Evolutionary conservation across 2,888 invertebrate genomes (phyloP), one percentile per base, ranked within the genome.

Genomic region (Hesperia comma): DNA sequence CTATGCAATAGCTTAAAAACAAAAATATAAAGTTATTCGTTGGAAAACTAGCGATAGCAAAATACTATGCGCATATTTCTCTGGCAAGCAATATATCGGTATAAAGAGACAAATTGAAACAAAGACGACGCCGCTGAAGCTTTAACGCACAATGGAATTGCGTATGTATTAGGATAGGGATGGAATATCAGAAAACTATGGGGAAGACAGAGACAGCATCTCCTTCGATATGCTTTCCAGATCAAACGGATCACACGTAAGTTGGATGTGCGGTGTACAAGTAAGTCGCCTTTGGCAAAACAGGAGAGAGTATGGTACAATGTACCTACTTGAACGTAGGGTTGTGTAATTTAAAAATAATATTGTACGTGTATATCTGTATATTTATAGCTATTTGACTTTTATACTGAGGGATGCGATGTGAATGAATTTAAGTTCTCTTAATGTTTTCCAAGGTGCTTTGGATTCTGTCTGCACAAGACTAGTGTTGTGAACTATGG

Each of bases 101-200:
- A 60, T 66, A 66, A 66, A 66, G 66, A 66, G 66, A 66, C 66
- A 66, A 66, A 66, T 66, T 66, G 60, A 66, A 66, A 66, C 66
- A 66, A 66, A 66, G 66, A 26, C 26, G 53, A 66, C 54, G 60
- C 54, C 54, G 60, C 33, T 53, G 53, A 66, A 33, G 53, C 41
- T 51, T 40, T 66, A 54, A 60, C 51, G 51, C 32, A 43, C 37
- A 61, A 61, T 67, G 43, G 55, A 61, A 60, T 60, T 55, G 56
- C 46, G 33, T 21, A 56, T 63, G 33, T 21, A 56, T 63, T 55
- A 49, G n/a, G 55, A 67, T 54, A 61, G 26, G 33, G 61, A 55
- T 37, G 15, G 60, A 61, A 55, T 43, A 55, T 37, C 8, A 43
- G 46, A 37, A 53, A 51, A n/a, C 19, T 17, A 33, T 10, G 54